Evolutionary conservation across 2,888 invertebrate genomes (phyloP).

Genomic region (Rhagophthalmus giganteus): DNA sequence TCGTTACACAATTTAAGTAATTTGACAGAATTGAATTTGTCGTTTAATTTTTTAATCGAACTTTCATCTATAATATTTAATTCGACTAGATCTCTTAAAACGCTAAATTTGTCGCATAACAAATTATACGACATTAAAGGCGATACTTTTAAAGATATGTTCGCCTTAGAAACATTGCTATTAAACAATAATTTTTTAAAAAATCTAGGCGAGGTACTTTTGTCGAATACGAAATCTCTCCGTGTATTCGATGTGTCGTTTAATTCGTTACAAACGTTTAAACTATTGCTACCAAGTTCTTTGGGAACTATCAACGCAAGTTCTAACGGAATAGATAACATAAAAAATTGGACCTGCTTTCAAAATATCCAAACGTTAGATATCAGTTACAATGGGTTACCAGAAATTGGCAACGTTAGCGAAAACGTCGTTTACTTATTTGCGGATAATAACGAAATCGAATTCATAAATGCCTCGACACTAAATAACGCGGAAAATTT

Average conservation of each 20-base stretch:
- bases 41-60: background rate
- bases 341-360: background rate
- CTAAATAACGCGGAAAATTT: conserved; percentile 9
- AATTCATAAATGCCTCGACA: conserved; percentile 1
- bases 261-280: conserved; percentile 7
- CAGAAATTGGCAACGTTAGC: background rate
- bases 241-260: conserved; percentile 11
- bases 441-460: conserved; percentile 6
- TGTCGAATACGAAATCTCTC: conserved; percentile 4
- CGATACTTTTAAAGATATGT: conserved; percentile 2
- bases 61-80: background rate
- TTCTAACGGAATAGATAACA: conserved; percentile 5
- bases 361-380: conserved; percentile 8
- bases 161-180: conserved; percentile 4
- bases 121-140: conserved; percentile 3
- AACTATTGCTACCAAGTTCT: background rate
- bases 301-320: conserved; percentile 12
- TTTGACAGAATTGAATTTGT: conserved; percentile 12
- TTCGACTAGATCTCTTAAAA: background rate
- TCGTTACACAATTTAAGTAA: conserved; percentile 1
- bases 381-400: conserved; percentile 3
- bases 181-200: conserved; percentile 5
- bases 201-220: background rate
- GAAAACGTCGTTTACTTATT: background rate
- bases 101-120: conserved; percentile 11